Conservation (phyloP, 2,797 vertebrate genomes). For the Amphiprion clarkii region DNA sequence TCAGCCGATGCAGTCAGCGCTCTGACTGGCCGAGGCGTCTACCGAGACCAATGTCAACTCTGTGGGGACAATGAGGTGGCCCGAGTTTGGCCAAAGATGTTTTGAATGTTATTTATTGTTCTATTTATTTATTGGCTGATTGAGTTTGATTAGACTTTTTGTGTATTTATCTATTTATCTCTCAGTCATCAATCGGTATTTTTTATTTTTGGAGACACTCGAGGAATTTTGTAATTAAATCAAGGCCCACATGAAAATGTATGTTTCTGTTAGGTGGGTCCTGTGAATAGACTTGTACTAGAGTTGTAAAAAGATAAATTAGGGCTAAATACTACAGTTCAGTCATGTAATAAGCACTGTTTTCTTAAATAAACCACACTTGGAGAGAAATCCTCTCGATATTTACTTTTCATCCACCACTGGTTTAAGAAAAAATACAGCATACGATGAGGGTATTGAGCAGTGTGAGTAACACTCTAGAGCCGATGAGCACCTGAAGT, state of each 20-base stretch:
- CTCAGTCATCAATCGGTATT: slow-evolving; percentile 79
- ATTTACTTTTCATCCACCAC: not conserved
- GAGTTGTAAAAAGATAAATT: slow-evolving; percentile 82
- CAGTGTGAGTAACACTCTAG: not conserved
- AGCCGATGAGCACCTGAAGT: not conserved
- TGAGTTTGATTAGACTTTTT: slow-evolving; percentile 67
- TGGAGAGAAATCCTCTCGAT: slow-evolving; percentile 57
- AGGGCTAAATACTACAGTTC: slow-evolving; percentile 87
- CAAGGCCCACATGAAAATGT: slow-evolving; percentile 79
- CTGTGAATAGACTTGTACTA: slow-evolving; percentile 88
- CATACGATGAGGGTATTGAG: not conserved
- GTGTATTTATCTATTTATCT: slow-evolving; percentile 89
- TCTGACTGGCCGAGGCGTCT: slow-evolving; percentile 45
- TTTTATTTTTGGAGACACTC: slow-evolving; percentile 84
- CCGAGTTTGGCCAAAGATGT: slow-evolving; percentile 84
- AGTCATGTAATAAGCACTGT: slow-evolving; percentile 87
- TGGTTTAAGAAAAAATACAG: not conserved
- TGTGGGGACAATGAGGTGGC: slow-evolving; percentile 70
- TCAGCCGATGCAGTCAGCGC: slow-evolving; percentile 47
- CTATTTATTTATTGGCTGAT: slow-evolving; percentile 85
- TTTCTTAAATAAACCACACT: slow-evolving; percentile 88
- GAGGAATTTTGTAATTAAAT: slow-evolving; percentile 85
- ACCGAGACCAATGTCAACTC: slow-evolving; percentile 49
- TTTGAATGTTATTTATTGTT: slow-evolving; percentile 89
- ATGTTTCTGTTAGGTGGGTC: slow-evolving; percentile 79